Base-by-base conservation (phyloP, 2,113 vertebrate species). In the Callipepla squamata region DNA sequence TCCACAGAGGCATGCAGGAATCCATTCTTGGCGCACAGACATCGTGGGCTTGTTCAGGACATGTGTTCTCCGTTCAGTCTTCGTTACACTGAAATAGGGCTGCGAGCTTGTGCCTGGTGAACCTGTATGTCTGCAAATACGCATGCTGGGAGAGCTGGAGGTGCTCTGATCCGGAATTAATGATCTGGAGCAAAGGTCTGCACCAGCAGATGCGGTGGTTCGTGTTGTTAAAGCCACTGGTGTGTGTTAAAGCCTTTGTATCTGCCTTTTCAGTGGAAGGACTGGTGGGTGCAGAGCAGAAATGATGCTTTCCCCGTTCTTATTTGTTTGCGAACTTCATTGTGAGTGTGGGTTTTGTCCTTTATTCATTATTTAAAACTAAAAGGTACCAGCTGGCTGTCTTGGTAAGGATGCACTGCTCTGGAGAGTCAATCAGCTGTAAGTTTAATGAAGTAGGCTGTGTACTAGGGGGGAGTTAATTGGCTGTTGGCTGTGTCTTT, bases 261-360 rank as follows among this genome's bases (percentile, higher is more conserved):
- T 6, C 2, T 45, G 13, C 15, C 5, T 76, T 85, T 82, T 68
- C 9, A 2, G 32, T n/a, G 48, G 55, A 40, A 77, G 44, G 40
- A 73, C 1, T 21, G 20, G 7, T 0, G 22, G 38, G 44, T 13
- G 18, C 34, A 17, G 38, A 75, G 19, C 38, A 22, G 2, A 58
- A 94, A 48, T 45, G 0, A 21, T 5, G 26, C 23, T 53, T 42
- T 26, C 20, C 14, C 3, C 3, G 10, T 40, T 85, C 66, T 92
- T 50, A 8, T 12, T 34, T 10, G 6, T 73, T 55, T 55, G 19
- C 55, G 21, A 65, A 15, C 19, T 73, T 78, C 18, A 6, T 8
- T 28, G 25, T 14, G 22, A 51, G 26, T 51, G 25, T 28, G 26
- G 51, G 15, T 53, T 16, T 28, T 26, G 51, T 53, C 51, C 26